Evolutionary conservation across 2,888 invertebrate species (phyloP).

Genomic region (Macrosoma leucophasiata): DNA sequence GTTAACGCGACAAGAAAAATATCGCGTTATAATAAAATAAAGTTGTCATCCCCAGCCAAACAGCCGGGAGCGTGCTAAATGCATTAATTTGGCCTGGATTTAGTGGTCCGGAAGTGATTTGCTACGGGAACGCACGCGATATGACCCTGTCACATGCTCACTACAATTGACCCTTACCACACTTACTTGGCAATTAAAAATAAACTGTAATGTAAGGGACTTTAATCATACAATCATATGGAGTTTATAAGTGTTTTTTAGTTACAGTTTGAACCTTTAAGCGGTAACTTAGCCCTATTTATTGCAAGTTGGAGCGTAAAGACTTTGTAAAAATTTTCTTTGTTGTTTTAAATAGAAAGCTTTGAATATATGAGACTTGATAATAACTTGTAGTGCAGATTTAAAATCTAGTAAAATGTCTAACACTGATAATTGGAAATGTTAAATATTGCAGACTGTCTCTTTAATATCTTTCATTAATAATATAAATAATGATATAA

Average conservation of each 20-base stretch:
- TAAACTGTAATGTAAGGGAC: conserved; percentile 35
- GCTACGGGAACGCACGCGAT: conserved; percentile 72
- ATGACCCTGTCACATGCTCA: conserved; percentile 49
- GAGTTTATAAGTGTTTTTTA: too few relatives aligned
- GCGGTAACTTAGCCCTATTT: too few relatives aligned
- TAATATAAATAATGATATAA: too few relatives aligned
- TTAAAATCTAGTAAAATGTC: conserved; percentile 25
- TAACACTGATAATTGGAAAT: conserved; percentile 47
- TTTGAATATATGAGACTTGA: too few relatives aligned
- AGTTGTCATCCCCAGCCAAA: conserved; percentile 72
- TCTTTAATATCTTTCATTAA: too few relatives aligned
- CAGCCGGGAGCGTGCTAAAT: conserved; percentile 72
- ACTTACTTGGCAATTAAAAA: conserved; percentile 38
- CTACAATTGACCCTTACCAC: conserved; percentile 53
- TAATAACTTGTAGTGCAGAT: too few relatives aligned
- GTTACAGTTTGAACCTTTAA: too few relatives aligned
- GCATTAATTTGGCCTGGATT: conserved; percentile 75
- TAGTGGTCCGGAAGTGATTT: conserved; percentile 76
- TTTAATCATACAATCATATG: conserved; percentile 35
- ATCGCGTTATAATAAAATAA: conserved; percentile 71
- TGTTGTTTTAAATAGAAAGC: too few relatives aligned
- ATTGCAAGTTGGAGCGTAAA: too few relatives aligned
- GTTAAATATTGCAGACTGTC: conserved; percentile 48
- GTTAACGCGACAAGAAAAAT: conserved; percentile 70
- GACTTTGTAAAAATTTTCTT: too few relatives aligned